phyloP scores from a whole-genome alignment of 2,113 vertebrate species.

The Catharus fuscescens region DNA sequence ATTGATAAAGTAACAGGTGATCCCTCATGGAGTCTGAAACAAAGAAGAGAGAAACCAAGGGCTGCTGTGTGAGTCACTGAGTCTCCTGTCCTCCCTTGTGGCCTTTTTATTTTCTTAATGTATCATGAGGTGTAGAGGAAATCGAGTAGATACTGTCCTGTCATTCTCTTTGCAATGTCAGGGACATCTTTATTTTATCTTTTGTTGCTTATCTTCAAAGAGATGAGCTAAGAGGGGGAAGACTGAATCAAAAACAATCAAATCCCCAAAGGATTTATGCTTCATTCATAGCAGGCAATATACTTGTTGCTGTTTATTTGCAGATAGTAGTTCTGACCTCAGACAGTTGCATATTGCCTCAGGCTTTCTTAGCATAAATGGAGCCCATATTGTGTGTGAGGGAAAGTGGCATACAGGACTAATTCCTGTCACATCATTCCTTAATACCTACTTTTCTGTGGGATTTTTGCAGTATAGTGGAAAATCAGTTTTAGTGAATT shows the following conservation, averaged over 20 bases:
- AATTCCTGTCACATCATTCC: neutral
- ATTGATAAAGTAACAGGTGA: neutral
- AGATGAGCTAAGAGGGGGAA: neutral
- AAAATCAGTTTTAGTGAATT: neutral
- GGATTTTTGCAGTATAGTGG: neutral
- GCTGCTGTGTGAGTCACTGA: neutral
- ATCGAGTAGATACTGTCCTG: neutral
- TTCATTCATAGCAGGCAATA: neutral
- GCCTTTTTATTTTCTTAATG: neutral
- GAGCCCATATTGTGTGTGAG: neutral
- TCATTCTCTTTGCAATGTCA: neutral
- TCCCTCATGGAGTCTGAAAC: neutral
- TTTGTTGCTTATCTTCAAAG: neutral
- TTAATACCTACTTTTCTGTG: neutral
- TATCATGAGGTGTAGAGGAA: neutral
- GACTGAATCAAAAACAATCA: neutral
- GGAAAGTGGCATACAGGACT: neutral
- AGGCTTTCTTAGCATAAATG: neutral
- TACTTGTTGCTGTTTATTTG: neutral
- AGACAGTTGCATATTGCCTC: neutral
- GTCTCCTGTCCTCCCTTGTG: neutral
- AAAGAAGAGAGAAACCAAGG: neutral
- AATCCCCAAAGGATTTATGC: neutral
- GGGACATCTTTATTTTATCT: neutral
- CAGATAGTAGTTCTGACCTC: neutral